Conservation (phyloP, 2,888 invertebrate species). For the Villa cingulata region DNA sequence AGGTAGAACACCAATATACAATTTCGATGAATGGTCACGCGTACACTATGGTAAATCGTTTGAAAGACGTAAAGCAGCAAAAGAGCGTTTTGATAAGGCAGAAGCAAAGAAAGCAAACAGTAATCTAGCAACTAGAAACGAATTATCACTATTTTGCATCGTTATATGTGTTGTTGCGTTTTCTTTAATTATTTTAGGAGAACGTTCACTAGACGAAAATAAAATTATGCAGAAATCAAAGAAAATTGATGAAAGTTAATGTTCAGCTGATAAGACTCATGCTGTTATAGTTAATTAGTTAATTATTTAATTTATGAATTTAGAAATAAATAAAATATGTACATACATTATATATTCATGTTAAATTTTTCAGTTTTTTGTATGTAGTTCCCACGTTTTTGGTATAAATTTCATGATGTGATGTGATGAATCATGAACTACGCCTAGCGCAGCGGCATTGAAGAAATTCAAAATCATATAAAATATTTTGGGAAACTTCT, state of each 20-base stretch:
- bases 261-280: neutral
- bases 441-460: too few species aligned
- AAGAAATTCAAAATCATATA: too few species aligned
- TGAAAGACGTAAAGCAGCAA: conserved; percentile 27
- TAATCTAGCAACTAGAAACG: conserved; percentile 18
- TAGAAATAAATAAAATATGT: too few species aligned
- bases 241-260: neutral
- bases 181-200: neutral
- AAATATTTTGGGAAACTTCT: too few species aligned
- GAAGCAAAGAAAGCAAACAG: conserved; percentile 11
- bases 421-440: too few species aligned
- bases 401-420: too few species aligned
- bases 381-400: too few species aligned
- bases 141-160: conserved; percentile 22
- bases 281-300: too few species aligned
- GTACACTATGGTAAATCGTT: conserved; percentile 40
- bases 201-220: neutral
- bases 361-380: too few species aligned
- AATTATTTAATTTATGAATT: too few species aligned
- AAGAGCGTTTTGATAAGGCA: conserved; percentile 20
- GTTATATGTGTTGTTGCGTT: conserved; percentile 14
- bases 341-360: too few species aligned
- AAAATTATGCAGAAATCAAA: neutral
- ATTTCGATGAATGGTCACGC: conserved; percentile 65
- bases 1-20: conserved; percentile 54